Base-by-base conservation (phyloP, 1,140 invertebrate genomes). In the Chionoecetes opilio region DNA sequence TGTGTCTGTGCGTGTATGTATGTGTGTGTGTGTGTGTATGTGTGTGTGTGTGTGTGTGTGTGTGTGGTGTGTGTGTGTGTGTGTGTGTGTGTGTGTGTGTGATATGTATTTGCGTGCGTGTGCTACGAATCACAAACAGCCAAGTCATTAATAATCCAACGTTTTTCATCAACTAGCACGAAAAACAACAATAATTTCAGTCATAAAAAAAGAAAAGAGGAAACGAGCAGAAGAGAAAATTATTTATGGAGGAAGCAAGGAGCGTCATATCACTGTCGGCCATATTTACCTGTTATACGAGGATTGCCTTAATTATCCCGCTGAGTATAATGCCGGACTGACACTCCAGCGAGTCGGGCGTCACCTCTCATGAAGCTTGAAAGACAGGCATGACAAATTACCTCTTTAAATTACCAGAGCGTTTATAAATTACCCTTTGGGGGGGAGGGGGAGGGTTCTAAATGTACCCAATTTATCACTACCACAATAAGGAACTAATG, bases 361-460 rank as follows among this genome's bases (percentile, higher is more conserved):
- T 75, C 63, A 75, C 63, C 6, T 75, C 21, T n/a, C 63, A 75
- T 75, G 21, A n/a, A 53, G 63, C 63, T 17, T 53, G 63, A 75
- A 26, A 21, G 63, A 75, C 63, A n/a, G 11, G 3, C 21, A 75
- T 75, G 63, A 75, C 63, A 75, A 75, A 75, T 75, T 75, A 21
- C 63, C 63, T 75, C 63, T 75, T 75, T 75, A 75, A 75, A 75
- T 75, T 75, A 75, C 63, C 63, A n/a, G 63, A 26, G 21, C 63
- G 63, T 26, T 26, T 75, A 75, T 75, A 75, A 75, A 75, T 75
- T 75, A 75, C 21, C 63, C 63, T 53, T 53, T 17, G 63, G 21
- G n/a, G n/a, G n/a, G n/a, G n/a, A n/a, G n/a, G n/a, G n/a, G n/a
- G n/a, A n/a, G 63, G 63, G 63, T n/a, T 8, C 63, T 75, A 75